Evolutionary conservation across 2,113 vertebrate species (phyloP), one percentile per base, ranked within the genome.

Genomic region (Perognathus longimembris): DNA sequence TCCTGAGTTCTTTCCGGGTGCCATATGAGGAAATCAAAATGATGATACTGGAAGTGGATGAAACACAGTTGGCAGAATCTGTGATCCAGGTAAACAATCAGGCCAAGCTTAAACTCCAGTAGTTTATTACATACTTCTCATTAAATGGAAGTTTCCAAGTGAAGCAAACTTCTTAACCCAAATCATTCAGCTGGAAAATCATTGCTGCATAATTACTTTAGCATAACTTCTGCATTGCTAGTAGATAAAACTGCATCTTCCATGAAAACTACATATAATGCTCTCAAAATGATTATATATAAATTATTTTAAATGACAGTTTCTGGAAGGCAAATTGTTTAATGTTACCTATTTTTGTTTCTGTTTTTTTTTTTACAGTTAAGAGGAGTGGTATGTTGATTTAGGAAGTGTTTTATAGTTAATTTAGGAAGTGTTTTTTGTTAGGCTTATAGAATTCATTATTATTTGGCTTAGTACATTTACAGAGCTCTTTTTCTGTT

Each of bases 11-110:
- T 88, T 99, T 99, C 94, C 98, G 99, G 73, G 98, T 99, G 95
- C 98, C 99, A 95, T 99, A 99, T 91, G 98, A 99, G 90, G 99
- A 99, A 97, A 99, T 99, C 78, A 99, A 98, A 96, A 98, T 90
- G 76, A 99, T 99, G 98, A 98, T 99, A 95, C 80, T 99, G 97
- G 99, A 99, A 98, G 98, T 99, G 96, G 99, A 99, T 95, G 99
- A 99, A 98, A 98, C 98, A 74, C 98, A 98, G 50, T 98, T 99
- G 67, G 99, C 98, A 71, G 99, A 99, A 94, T 98, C 99, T 77
- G 99, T 99, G 99, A 98, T 99, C 97, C 99, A 99, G 99, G 99
- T 99, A 98, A 96, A 90, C 70, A 97, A 95, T 94, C 38, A 69
- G 21, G 50, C 61, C 82, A 36, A 85, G 70, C 88, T 97, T 90